Conservation (phyloP, 2,888 invertebrate species). For the Silvanus unidentatus region DNA sequence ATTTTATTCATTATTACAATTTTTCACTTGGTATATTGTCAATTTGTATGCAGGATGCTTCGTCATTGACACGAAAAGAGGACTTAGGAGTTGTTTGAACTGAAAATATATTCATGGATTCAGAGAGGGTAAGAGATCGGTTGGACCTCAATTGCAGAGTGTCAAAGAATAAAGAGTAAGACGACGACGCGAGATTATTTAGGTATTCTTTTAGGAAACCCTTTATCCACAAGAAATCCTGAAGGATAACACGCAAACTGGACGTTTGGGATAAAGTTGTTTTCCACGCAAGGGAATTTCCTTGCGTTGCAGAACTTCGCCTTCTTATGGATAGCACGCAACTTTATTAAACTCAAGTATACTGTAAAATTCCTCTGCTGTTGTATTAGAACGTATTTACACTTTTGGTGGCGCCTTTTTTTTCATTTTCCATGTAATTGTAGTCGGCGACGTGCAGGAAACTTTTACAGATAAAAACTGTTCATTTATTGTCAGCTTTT, state of each 20-base stretch:
- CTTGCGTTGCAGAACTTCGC: slow-evolving; percentile 1
- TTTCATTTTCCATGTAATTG: no score
- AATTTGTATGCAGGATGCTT: no score
- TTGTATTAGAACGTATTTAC: no score
- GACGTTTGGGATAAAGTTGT: slow-evolving; percentile 25
- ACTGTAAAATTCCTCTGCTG: no score
- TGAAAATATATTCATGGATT: slow-evolving; percentile 3
- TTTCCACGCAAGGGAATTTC: slow-evolving; percentile 6
- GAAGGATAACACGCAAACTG: slow-evolving; percentile 34
- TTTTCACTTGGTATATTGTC: no score
- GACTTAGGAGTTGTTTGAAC: neutral
- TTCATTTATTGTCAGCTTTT: no score
- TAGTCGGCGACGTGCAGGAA: no score
- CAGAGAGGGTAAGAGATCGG: slow-evolving; percentile 7
- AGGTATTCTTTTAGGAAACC: slow-evolving; percentile 30
- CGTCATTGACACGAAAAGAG: no score
- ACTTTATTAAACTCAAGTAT: neutral
- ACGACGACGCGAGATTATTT: slow-evolving; percentile 32
- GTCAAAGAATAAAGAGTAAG: slow-evolving; percentile 19
- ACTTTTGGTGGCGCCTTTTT: no score
- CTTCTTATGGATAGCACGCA: neutral
- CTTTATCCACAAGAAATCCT: slow-evolving; percentile 32
- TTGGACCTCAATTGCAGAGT: slow-evolving; percentile 12
- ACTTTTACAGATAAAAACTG: no score
- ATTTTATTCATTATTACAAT: no score